phyloP scores from a whole-genome alignment of 1,140 invertebrate genomes.

The Bombus cullumanus region DNA sequence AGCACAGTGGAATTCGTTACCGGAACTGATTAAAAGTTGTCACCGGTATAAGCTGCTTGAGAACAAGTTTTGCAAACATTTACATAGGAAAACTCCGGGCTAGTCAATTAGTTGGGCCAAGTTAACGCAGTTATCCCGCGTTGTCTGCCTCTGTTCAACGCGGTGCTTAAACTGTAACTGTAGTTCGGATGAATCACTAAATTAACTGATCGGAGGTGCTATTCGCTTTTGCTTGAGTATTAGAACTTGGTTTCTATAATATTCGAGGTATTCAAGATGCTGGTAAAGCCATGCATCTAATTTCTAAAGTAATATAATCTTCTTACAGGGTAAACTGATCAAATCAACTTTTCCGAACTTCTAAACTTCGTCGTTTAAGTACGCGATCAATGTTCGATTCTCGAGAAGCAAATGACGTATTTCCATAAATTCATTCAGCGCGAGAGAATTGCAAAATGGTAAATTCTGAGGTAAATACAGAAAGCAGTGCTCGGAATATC shows the following conservation, averaged over 20 bases:
- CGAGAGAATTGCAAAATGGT: too few relatives aligned
- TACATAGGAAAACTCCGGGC: slow-evolving; percentile 54
- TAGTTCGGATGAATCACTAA: background rate
- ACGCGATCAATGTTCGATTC: too few relatives aligned
- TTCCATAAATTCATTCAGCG: too few relatives aligned
- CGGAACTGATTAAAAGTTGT: slow-evolving; percentile 59
- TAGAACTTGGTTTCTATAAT: background rate
- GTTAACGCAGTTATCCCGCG: slow-evolving; percentile 33
- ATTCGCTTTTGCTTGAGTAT: background rate
- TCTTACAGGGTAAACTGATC: too few relatives aligned
- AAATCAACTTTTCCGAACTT: too few relatives aligned
- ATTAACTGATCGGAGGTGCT: background rate
- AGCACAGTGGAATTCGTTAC: slow-evolving; percentile 48
- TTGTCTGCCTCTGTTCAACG: background rate
- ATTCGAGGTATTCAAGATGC: too few relatives aligned
- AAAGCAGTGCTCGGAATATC: too few relatives aligned
- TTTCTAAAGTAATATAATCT: too few relatives aligned
- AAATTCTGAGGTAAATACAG: too few relatives aligned
- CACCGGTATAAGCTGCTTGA: slow-evolving; percentile 52
- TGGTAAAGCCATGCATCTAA: too few relatives aligned
- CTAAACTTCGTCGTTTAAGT: too few relatives aligned
- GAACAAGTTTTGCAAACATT: slow-evolving; percentile 61
- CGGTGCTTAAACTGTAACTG: background rate
- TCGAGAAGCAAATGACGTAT: too few relatives aligned
- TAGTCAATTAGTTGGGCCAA: slow-evolving; percentile 52